A percentile compares a stretch with the other conserved stretches of the same genome.
phyloP scores from a whole-genome alignment of 1,140 invertebrate species.

The Saccostrea echinata region DNA sequence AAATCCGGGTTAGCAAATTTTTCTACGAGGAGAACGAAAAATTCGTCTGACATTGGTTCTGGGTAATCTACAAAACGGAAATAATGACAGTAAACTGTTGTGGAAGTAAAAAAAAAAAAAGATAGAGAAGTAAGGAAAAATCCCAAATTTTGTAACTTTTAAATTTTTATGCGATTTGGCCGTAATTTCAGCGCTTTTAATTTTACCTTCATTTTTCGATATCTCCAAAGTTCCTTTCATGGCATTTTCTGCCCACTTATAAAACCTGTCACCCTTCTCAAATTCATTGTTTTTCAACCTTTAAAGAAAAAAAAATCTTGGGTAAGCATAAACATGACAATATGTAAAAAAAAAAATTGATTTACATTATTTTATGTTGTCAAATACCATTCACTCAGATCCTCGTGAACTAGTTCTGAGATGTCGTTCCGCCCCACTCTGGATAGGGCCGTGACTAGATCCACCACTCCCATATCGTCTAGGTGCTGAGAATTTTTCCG shows the following conservation, averaged over 20 bases:
- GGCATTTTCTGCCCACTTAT: conserved; percentile 15
- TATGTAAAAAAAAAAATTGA: background rate
- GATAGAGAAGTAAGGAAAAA: too few relatives aligned
- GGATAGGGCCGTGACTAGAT: conserved; percentile 11
- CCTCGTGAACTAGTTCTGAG: background rate
- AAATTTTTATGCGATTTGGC: too few relatives aligned
- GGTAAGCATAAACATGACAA: background rate
- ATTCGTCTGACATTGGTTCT: conserved; percentile 15
- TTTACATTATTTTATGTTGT: background rate
- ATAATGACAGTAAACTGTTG: background rate
- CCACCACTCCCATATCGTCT: conserved; percentile 32
- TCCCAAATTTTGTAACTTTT: too few relatives aligned
- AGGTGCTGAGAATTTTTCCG: conserved; percentile 32
- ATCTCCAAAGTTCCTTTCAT: conserved; percentile 3
- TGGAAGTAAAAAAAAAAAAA: too few relatives aligned
- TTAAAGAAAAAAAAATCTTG: background rate
- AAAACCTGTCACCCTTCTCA: conserved; percentile 12
- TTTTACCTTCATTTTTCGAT: background rate
- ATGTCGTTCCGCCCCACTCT: conserved; percentile 31
- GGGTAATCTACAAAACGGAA: background rate
- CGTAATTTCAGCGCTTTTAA: too few relatives aligned
- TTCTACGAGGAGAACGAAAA: background rate
- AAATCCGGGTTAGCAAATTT: conserved; percentile 6
- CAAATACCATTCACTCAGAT: conserved; percentile 26
- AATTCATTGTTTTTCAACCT: background rate